Conservation (phyloP, 2,797 vertebrate species). For the Melanotaenia trifasciata region DNA sequence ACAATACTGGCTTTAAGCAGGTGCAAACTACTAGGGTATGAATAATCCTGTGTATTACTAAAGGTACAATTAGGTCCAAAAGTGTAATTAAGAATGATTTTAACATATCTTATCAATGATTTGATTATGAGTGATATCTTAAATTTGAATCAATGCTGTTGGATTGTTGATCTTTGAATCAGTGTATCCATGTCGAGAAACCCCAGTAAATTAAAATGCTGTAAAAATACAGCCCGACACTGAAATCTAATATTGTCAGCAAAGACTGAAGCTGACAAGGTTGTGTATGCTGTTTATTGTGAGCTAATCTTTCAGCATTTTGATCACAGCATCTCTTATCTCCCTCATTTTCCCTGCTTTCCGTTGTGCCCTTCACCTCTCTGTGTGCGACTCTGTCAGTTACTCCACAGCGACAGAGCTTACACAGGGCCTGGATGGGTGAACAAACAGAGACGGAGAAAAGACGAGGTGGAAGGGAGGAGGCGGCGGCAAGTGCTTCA, state of each 20-base stretch:
- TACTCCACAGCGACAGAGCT: conserved; percentile 52
- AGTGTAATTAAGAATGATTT: too few species aligned
- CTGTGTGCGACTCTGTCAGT: conserved; percentile 48
- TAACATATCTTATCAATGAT: too few species aligned
- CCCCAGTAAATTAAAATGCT: background rate
- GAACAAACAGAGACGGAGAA: conserved; percentile 62
- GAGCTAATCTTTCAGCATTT: conserved; percentile 29
- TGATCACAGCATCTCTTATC: conserved; percentile 50
- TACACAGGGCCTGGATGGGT: conserved; percentile 40
- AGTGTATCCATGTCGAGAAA: background rate
- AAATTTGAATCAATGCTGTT: too few species aligned
- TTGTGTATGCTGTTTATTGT: conserved; percentile 26
- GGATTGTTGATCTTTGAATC: too few species aligned
- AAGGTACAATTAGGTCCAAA: too few species aligned
- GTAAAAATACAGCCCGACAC: background rate
- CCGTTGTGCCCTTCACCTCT: conserved; percentile 48
- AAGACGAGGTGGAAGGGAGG: conserved; percentile 42
- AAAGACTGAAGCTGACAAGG: conserved; percentile 18
- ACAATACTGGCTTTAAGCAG: too few species aligned
- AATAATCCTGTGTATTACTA: too few species aligned
- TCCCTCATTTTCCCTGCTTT: conserved; percentile 46
- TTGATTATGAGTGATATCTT: too few species aligned
- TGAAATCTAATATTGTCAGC: background rate
- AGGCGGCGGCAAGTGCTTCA: conserved; percentile 21
- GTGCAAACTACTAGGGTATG: too few species aligned